Base-by-base conservation (phyloP, 2,113 vertebrate species). In the Tichodroma muraria region DNA sequence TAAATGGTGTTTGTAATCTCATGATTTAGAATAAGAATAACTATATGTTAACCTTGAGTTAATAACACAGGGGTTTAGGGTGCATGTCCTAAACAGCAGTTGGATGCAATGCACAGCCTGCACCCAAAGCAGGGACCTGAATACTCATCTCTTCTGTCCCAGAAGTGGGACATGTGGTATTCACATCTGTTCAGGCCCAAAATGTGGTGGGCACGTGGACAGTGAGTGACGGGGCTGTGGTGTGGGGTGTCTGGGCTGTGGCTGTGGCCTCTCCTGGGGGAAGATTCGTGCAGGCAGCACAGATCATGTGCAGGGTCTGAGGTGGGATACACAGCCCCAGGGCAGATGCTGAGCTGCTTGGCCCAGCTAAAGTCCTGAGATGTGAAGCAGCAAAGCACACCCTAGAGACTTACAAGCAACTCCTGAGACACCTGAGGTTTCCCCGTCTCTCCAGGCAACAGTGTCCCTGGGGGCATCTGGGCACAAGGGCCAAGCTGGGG, bases 201-300 rank as follows among this genome's bases (percentile, higher is more conserved):
- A 49, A 31, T 2, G 1, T 1, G 1, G n/a, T 25, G 42, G 80
- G 8, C 25, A 17, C 1, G 1, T 44, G 61, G 28, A 4, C 13
- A 59, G 59, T 0, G 6, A 35, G 40, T 79, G 49, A 13, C 0
- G 0, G 37, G 63, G 63, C 40, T 12, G 33, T n/a, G 75, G 25
- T 1, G 2, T 56, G 52, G 28, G 10, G 18, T 84, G 53, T 33
- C 59, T 28, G 35, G 53, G 64, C 37, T 77, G 49, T 38, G 59
- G 25, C 2, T 16, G 21, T 2, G 56, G n/a, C 11, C 1, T 20
- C 25, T 72, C 8, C 8, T 5, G 22, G 5, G 4, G 64, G 24
- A 54, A 20, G 8, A 3, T 21, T 88, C 0, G 0, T 7, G 56
- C 80, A 61, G 50, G 27, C 33, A 90, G 35, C 8, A 5, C 20